phyloP scores from a whole-genome alignment of 2,888 invertebrate genomes.

The Netelia melanura region DNA sequence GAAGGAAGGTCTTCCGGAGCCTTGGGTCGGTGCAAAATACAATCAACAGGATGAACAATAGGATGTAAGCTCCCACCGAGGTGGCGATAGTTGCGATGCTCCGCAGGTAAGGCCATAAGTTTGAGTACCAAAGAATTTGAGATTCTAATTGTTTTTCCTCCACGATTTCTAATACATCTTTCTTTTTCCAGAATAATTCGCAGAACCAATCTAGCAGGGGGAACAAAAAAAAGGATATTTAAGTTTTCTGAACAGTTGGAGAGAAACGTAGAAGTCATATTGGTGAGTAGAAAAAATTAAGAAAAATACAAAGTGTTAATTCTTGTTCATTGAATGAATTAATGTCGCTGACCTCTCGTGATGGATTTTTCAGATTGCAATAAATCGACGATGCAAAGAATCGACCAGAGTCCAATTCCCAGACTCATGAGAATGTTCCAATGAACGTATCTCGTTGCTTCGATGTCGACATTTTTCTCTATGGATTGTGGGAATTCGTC shows the following conservation, averaged over 20 bases:
- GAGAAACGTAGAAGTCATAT: background rate
- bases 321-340: background rate
- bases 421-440: slow-evolving; percentile 74
- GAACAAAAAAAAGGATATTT: background rate
- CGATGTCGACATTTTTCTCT: background rate
- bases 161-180: slow-evolving; percentile 46
- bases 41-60: slow-evolving; percentile 56
- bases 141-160: slow-evolving; percentile 36
- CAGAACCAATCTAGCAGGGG: slow-evolving; percentile 61
- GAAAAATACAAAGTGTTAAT: background rate
- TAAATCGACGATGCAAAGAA: slow-evolving; percentile 72
- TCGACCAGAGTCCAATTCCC: slow-evolving; percentile 75
- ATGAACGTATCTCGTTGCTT: slow-evolving; percentile 70
- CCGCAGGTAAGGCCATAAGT: slow-evolving; percentile 54
- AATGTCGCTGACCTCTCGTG: slow-evolving; percentile 53
- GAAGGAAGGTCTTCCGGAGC: slow-evolving; percentile 6
- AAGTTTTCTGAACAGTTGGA: background rate
- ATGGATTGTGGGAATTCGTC: background rate
- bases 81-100: slow-evolving; percentile 46
- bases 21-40: slow-evolving; percentile 61
- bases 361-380: slow-evolving; percentile 59
- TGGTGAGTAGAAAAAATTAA: background rate
- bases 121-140: slow-evolving; percentile 38
- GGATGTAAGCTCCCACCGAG: slow-evolving; percentile 51
- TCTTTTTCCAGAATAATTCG: slow-evolving; percentile 54